Percentiles rank a stretch among this genome's conserved stretches.
Evolutionary conservation across 2,797 vertebrate species (phyloP).

Genomic region (Vespertilio murinus): DNA sequence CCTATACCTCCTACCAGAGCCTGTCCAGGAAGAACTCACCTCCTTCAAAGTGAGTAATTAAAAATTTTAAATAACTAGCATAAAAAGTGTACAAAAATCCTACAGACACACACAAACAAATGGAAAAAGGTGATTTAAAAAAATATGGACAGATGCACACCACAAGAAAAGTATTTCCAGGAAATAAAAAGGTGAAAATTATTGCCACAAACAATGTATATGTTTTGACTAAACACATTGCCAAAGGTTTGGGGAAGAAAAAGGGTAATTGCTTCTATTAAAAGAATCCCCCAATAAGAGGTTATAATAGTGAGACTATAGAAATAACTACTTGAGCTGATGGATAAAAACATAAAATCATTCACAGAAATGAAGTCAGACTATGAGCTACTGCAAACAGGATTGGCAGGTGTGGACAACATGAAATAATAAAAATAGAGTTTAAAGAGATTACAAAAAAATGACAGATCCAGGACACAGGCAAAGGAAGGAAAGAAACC

Average conservation of each 20-base stretch:
- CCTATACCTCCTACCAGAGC: background rate
- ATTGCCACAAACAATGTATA: background rate
- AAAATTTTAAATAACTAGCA: background rate
- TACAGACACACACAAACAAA: background rate
- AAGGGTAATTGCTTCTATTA: background rate
- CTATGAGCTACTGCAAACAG: background rate
- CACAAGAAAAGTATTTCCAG: background rate
- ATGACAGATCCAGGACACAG: background rate
- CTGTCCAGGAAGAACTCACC: background rate
- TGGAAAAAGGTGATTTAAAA: background rate
- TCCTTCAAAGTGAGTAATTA: background rate
- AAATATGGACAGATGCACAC: background rate
- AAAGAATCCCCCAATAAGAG: background rate
- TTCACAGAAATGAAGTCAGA: constrained; percentile 38
- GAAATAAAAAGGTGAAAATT: background rate
- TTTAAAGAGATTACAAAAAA: constrained; percentile 8
- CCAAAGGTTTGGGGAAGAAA: background rate
- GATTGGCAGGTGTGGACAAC: background rate
- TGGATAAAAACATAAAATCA: background rate
- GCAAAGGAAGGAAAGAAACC: background rate
- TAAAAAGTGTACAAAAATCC: background rate
- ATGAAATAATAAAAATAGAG: background rate
- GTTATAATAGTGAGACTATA: background rate
- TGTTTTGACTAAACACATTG: background rate
- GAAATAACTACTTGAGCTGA: background rate